Evolutionary conservation across 2,888 invertebrate species (phyloP), one percentile per base, ranked within the genome.

Genomic region (Aricia artaxerxes): DNA sequence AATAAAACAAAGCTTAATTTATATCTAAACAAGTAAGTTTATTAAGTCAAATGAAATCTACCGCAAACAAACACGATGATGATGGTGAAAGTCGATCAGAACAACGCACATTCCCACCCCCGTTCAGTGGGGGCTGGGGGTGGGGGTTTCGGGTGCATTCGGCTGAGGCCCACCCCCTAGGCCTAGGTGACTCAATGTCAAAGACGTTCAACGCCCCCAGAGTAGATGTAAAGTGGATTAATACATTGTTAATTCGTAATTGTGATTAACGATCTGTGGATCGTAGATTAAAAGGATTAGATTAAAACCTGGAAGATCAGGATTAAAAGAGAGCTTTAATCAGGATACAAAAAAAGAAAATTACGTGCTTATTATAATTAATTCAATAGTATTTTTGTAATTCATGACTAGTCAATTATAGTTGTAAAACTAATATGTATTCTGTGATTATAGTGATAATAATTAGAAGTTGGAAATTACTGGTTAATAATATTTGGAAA

Each of bases 131-230:
- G 49, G 35, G 49, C 11, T 24, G 24, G 31, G 73, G 79, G 78
- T 78, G 78, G 73, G 49, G 49, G 78, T 24, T 75, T 61, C 49
- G 89, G 87, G 86, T 88, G 87, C 87, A 86, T 81, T 81, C 82
- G 86, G 87, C 86, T 80, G 85, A 84, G 87, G 90, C 86, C 86
- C 87, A 83, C 83, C 85, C 89, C 85, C 88, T 89, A 69, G 69
- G 69, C 69, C 69, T 69, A 69, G 69, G 69, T 87, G 83, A 85
- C 87, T 89, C 93, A 94, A 94, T 92, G 93, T 93, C 93, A 90
- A 84, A 83, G 82, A 88, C 87, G 88, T 92, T 92, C 93, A 86
- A 92, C 92, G 93, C 87, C 92, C 91, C 76, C 35, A 76, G 53
- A 44, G 44, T 11, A 44, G 31, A 31, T 5, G 35, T 11, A 13